phyloP scores from a whole-genome alignment of 2,888 invertebrate species.

The Ophioninae sp. region DNA sequence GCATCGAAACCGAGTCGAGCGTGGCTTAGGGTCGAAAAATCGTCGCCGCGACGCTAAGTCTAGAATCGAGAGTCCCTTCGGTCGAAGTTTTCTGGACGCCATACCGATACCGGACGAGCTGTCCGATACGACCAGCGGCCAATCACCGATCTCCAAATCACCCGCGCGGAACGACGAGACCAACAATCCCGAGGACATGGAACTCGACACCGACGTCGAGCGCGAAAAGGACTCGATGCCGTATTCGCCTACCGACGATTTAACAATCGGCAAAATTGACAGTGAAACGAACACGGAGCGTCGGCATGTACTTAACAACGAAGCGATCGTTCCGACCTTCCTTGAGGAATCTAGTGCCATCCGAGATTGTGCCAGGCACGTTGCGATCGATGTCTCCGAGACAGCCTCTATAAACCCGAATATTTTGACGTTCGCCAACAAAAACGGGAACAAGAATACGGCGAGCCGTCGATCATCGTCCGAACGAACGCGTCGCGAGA shows the following conservation, averaged over 20 bases:
- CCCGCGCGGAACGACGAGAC: conserved; percentile 36
- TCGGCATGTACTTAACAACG: not conserved
- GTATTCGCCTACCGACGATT: conserved; percentile 77
- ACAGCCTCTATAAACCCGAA: not conserved
- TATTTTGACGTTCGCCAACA: not conserved
- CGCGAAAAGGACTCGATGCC: conserved; percentile 73
- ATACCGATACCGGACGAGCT: conserved; percentile 69
- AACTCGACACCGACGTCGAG: conserved; percentile 78
- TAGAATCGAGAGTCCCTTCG: conserved; percentile 76
- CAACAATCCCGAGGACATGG: conserved; percentile 76
- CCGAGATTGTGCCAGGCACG: not conserved
- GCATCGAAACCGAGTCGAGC: conserved; percentile 82
- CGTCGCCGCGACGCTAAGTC: conserved; percentile 26
- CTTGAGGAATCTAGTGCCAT: not conserved
- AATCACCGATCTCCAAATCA: conserved; percentile 55
- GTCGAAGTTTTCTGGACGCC: conserved; percentile 72
- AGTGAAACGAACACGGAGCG: not conserved
- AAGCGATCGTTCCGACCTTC: not conserved
- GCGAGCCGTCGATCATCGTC: not conserved
- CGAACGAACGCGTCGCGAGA: conserved; percentile 16
- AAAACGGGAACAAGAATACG: not conserved
- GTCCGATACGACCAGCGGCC: conserved; percentile 47
- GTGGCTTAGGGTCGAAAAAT: conserved; percentile 50
- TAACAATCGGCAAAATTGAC: conserved; percentile 52
- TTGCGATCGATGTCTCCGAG: not conserved